phyloP scores from a whole-genome alignment of 2,888 invertebrate species.

The Scotopteryx bipunctaria region DNA sequence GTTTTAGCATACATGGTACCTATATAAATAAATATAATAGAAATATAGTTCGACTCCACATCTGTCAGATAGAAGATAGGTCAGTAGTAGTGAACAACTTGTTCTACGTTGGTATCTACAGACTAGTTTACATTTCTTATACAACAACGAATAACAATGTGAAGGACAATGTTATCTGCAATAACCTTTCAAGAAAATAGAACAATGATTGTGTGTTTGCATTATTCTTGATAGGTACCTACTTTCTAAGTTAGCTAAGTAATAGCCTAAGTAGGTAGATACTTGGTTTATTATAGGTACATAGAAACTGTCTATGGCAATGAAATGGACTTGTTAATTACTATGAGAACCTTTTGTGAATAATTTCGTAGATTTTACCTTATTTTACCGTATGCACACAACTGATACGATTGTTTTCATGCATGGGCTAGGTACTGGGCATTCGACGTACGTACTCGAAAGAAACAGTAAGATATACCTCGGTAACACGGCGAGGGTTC shows the following conservation, averaged over 20 bases:
- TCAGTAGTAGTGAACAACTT: background rate
- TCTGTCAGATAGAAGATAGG: too few species aligned
- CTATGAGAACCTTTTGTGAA: background rate
- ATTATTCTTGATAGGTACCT: background rate
- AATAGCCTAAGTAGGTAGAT: background rate
- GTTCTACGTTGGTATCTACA: background rate
- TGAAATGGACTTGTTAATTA: background rate
- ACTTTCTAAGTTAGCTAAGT: background rate
- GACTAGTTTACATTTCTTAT: conserved; percentile 2
- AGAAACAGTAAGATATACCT: conserved; percentile 62
- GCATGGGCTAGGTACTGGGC: conserved; percentile 39
- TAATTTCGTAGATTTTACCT: conserved; percentile 10
- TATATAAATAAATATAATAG: too few species aligned
- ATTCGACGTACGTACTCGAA: conserved; percentile 41
- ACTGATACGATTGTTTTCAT: conserved; percentile 68
- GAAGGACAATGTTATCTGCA: conserved; percentile 6
- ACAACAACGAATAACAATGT: conserved; percentile 1
- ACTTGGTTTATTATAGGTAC: too few species aligned
- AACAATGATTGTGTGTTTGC: background rate
- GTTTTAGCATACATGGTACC: too few species aligned
- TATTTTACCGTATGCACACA: conserved; percentile 70
- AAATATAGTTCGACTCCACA: too few species aligned
- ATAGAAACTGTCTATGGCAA: too few species aligned
- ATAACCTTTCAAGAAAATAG: background rate
- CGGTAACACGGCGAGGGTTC: conserved; percentile 67